Evolutionary conservation across 30 jellyfish, hydroid and myxozoan genomes (phyloP), one percentile per base, ranked within the genome.

Genomic region (Hydractinia symbiolongicarpus): DNA sequence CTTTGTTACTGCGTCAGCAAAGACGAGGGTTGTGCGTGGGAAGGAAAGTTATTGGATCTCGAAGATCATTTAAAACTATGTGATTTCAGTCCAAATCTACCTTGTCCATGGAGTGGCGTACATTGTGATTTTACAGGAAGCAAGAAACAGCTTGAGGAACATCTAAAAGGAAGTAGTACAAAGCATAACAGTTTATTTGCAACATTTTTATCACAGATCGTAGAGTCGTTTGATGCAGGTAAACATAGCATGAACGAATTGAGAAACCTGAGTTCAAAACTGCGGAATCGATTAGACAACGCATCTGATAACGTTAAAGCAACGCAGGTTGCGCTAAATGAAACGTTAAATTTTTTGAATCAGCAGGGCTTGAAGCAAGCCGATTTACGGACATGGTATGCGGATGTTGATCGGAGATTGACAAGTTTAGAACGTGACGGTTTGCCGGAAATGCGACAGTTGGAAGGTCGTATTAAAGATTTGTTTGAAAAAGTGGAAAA

Each of bases 1-100:
- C 11, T 16, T n/a, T 86, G 87, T 21, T 82, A 16, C 75, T 88
- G 96, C 66, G 10, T 64, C 13, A 60, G 60, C 60, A 53, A 72
- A 74, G 66, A 78, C 50, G 77, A 82, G 30, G 96, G 96, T 6
- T 88, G 95, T 61, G 21, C 56, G 9, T 86, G 95, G 95, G 79
- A 19, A 5, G 95, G 95, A 4, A 57, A 53, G 83, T 78, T 86
- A 5, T 66, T 81, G 16, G 9, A 72, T 21, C 81, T 86, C 56
- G n/a, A 70, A 15, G 67, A 55, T 11, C 95, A 86, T 57, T 4
- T 72, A 40, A 50, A 75, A 11, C 17, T 40, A 14, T 82, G 57
- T 72, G 62, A 72, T 51, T 72, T 51, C 62, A 51, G 16, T 44
- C 62, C 30, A 6, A 9, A 30, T 8, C 61, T 21, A 2, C 81